Evolutionary conservation across 92 coral and sea anemone species (phyloP).

Genomic region (Palythoa grandiflora): DNA sequence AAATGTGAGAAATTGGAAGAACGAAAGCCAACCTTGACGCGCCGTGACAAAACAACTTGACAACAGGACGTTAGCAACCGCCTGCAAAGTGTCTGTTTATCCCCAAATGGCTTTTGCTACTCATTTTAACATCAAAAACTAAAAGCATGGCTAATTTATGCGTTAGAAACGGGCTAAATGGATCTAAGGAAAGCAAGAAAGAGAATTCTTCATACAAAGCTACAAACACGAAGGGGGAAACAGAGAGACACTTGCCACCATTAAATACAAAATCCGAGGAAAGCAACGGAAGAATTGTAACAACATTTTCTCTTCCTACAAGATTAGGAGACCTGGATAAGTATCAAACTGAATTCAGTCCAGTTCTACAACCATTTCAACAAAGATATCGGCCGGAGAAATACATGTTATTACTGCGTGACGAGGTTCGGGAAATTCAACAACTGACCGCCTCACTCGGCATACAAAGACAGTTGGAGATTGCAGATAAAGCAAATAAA

Average conservation of each 20-base stretch:
- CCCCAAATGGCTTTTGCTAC: neutral
- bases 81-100: neutral
- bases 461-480: slow-evolving; percentile 44
- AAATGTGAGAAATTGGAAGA: slow-evolving; percentile 2
- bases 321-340: neutral
- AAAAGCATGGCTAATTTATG: slow-evolving; percentile 61
- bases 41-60: neutral
- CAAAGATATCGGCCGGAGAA: slow-evolving; percentile 65
- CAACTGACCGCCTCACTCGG: slow-evolving; percentile 80
- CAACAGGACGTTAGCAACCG: neutral
- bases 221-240: neutral
- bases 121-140: neutral
- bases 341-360: neutral
- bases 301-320: neutral
- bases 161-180: slow-evolving; percentile 72
- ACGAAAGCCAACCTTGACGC: neutral
- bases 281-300: slow-evolving; percentile 15
- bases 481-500: slow-evolving; percentile 37
- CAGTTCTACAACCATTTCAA: slow-evolving; percentile 32
- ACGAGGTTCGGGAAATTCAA: slow-evolving; percentile 67
- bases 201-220: slow-evolving; percentile 14
- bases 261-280: neutral
- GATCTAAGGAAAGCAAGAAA: slow-evolving; percentile 29
- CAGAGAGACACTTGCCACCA: slow-evolving; percentile 16
- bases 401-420: slow-evolving; percentile 54